A percentile compares a stretch with the other conserved stretches of the same genome.
phyloP scores from a whole-genome alignment of 2,888 invertebrate species.

The Dolomedes plantarius region DNA sequence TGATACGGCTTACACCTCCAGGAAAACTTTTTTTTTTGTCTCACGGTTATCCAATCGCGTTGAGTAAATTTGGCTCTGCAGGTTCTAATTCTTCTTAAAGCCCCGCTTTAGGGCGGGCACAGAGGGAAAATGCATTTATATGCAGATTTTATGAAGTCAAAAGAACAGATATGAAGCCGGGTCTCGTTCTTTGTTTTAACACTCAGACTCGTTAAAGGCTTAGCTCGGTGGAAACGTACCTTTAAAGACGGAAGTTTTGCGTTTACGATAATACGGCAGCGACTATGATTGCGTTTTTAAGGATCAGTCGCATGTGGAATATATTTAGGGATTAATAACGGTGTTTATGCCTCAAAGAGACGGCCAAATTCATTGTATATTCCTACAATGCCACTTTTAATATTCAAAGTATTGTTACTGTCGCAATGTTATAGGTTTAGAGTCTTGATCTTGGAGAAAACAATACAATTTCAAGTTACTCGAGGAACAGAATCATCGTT shows the following conservation, averaged over 20 bases:
- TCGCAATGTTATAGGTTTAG: no score
- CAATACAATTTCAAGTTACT: no score
- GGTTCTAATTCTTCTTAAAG: conserved; percentile 35
- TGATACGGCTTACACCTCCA: neutral
- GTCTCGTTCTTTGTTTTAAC: neutral
- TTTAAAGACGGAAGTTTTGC: neutral
- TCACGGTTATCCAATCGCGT: conserved; percentile 10
- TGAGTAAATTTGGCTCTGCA: conserved; percentile 24
- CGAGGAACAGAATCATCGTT: no score
- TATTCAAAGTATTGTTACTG: no score
- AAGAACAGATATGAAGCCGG: conserved; percentile 1
- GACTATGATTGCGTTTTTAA: neutral
- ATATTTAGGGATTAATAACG: neutral
- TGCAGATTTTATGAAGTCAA: conserved; percentile 32
- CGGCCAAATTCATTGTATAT: neutral
- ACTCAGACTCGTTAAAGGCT: neutral
- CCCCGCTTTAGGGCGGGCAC: neutral
- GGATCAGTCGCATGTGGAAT: neutral
- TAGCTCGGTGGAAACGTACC: neutral
- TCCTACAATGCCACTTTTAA: no score
- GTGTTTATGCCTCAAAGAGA: neutral
- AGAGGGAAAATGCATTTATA: conserved; percentile 23
- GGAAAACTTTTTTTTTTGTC: conserved; percentile 3
- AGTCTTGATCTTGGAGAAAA: no score
- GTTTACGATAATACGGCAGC: neutral